These are phyloP conservation scores for Pterois miles DNA, from an alignment of 2,797 vertebrate species.

Conservation along the genomic window DNA sequence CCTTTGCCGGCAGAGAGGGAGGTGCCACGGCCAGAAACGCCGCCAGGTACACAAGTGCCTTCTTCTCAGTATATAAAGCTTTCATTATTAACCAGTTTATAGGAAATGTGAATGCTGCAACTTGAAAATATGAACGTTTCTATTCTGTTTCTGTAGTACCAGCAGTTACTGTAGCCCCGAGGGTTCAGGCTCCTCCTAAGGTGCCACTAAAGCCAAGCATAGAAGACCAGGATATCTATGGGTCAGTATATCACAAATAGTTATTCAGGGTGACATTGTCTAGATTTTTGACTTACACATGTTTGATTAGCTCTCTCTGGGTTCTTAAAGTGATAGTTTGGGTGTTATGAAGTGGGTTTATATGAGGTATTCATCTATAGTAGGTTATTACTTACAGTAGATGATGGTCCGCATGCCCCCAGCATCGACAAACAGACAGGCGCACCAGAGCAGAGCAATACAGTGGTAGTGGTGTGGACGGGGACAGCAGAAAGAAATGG, in stretches of 20 bases:
- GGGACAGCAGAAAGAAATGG: too few relatives aligned
- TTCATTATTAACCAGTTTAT: neutral
- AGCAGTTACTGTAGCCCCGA: constrained; percentile 52
- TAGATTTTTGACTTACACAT: neutral
- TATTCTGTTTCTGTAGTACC: constrained; percentile 27
- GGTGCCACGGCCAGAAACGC: constrained; percentile 64
- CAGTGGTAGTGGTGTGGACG: too few relatives aligned
- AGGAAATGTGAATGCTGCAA: neutral
- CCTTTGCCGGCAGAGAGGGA: constrained; percentile 74
- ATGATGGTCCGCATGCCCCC: accelerated
- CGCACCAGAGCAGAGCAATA: too few relatives aligned
- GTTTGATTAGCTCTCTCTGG: neutral
- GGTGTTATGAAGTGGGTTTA: too few relatives aligned
- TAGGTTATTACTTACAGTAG: too few relatives aligned
- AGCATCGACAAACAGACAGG: accelerated
- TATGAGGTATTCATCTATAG: too few relatives aligned
- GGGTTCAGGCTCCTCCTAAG: constrained; percentile 74
- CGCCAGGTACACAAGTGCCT: constrained; percentile 66
- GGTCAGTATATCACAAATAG: constrained; percentile 76
- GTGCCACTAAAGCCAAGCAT: constrained; percentile 86
- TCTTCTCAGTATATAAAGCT: neutral
- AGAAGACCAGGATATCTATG: constrained; percentile 94
- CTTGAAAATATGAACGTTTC: neutral
- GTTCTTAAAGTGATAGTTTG: neutral
- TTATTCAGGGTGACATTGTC: neutral